Evolutionary conservation across 37 sponge, comb jelly and placozoan genomes (phyloP).

Genomic region (Dysidea cf. avara): DNA sequence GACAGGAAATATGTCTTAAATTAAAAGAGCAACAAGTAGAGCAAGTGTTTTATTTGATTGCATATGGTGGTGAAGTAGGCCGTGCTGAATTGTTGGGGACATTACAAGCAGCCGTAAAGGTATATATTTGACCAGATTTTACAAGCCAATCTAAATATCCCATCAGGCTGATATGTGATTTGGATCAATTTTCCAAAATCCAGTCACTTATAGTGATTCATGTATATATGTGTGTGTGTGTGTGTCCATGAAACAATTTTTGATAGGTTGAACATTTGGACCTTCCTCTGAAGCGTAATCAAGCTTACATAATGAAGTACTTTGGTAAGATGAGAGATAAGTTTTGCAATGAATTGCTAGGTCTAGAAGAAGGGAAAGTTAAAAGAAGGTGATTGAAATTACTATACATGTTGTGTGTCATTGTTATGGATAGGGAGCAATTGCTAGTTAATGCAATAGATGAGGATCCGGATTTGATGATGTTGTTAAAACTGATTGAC

Average conservation of each 20-base stretch:
- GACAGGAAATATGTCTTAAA: constrained; percentile 34
- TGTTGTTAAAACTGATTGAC: constrained; percentile 53
- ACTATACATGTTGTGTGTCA: too few relatives aligned
- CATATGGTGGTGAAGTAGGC: not conserved
- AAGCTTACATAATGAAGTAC: constrained; percentile 51
- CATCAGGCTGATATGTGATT: too few relatives aligned
- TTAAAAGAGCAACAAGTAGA: constrained; percentile 31
- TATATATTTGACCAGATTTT: too few relatives aligned
- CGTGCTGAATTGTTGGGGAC: constrained; percentile 43
- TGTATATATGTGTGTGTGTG: too few relatives aligned
- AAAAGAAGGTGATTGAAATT: constrained; percentile 19
- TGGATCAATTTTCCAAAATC: too few relatives aligned
- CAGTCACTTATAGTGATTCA: too few relatives aligned
- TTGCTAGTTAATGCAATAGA: not conserved
- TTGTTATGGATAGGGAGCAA: too few relatives aligned
- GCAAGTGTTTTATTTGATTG: constrained; percentile 30
- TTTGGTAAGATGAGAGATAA: constrained; percentile 51
- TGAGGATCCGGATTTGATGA: constrained; percentile 11
- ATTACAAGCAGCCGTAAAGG: constrained; percentile 65
- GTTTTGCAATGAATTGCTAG: constrained; percentile 41
- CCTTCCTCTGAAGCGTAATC: constrained; percentile 68
- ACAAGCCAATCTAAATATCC: too few relatives aligned
- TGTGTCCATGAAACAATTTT: not conserved
- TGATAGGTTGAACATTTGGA: constrained; percentile 60
- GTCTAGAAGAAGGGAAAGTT: constrained; percentile 13